Evolutionary conservation across 2,113 vertebrate species (phyloP).

Genomic region (Piaya cayana): DNA sequence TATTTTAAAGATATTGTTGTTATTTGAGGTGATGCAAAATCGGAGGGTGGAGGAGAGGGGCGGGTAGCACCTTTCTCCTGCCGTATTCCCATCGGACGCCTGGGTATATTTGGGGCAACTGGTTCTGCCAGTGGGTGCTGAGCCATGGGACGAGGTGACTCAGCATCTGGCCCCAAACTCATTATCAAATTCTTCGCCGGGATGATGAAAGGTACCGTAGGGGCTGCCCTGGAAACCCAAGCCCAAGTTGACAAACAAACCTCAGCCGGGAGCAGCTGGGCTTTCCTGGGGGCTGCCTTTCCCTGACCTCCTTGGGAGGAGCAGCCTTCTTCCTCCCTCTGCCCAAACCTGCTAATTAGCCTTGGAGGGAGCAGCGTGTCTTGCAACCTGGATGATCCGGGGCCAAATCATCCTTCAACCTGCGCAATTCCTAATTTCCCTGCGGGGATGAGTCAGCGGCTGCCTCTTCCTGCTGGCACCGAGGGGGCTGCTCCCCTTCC

Average conservation of each 20-base stretch:
- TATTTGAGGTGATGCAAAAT: conserved; percentile 8
- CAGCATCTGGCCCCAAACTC: conserved; percentile 41
- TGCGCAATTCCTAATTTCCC: not conserved
- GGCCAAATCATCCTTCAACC: not conserved
- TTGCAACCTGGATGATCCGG: not conserved
- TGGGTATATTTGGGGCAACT: conserved; percentile 18
- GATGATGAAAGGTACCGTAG: conserved; percentile 40
- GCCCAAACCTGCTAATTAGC: conserved; percentile 43
- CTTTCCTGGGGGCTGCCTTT: conserved; percentile 45
- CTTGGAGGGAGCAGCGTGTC: conserved; percentile 16
- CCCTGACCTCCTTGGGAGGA: conserved; percentile 9
- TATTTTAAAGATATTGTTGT: not conserved
- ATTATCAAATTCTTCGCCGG: conserved; percentile 27
- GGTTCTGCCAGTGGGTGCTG: conserved; percentile 26
- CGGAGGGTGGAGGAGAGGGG: not conserved
- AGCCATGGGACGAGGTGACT: conserved; percentile 22
- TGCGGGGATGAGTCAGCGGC: not conserved
- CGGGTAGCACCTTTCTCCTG: conserved; percentile 19
- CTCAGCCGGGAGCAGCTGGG: not conserved
- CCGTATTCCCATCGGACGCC: not conserved
- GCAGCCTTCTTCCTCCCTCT: not conserved
- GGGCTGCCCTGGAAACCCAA: conserved; percentile 35
- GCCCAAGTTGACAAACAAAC: conserved; percentile 60
- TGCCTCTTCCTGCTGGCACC: not conserved
- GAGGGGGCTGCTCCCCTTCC: not conserved